phyloP scores from a whole-genome alignment of 2,113 vertebrate species.

The Calyptommatus sinebrachiatus region DNA sequence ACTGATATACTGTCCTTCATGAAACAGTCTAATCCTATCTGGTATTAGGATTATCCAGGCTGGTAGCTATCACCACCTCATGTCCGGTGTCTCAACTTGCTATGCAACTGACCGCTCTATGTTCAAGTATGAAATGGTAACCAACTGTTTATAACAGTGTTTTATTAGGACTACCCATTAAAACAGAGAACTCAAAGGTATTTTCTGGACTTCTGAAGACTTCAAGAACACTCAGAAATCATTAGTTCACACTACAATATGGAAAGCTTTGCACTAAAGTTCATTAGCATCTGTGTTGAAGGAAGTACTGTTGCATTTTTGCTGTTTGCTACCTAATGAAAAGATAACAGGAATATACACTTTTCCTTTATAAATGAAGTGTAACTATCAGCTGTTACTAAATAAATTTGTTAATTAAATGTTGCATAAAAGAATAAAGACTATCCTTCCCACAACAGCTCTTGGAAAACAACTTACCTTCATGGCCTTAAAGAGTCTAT shows the following conservation, averaged over 20 bases:
- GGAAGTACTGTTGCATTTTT: no score
- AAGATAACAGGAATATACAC: neutral
- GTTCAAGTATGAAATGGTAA: neutral
- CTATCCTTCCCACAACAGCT: no score
- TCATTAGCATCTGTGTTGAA: neutral
- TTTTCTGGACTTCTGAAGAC: neutral
- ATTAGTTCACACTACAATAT: neutral
- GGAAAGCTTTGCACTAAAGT: neutral
- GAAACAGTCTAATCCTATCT: no score
- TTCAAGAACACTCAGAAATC: neutral
- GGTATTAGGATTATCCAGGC: no score
- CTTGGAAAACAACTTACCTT: conserved; percentile 76
- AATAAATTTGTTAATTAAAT: no score
- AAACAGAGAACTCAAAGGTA: neutral
- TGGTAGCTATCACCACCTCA: no score
- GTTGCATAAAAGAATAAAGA: neutral
- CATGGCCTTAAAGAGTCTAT: conserved; percentile 92
- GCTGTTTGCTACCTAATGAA: neutral
- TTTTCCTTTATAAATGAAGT: neutral
- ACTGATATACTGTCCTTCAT: no score
- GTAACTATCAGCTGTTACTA: neutral
- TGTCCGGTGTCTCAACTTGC: no score
- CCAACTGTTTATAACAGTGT: neutral
- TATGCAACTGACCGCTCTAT: no score
- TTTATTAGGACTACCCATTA: neutral